Evolutionary conservation across 2,113 vertebrate genomes (phyloP).

Genomic region (Onychostoma macrolepis): DNA sequence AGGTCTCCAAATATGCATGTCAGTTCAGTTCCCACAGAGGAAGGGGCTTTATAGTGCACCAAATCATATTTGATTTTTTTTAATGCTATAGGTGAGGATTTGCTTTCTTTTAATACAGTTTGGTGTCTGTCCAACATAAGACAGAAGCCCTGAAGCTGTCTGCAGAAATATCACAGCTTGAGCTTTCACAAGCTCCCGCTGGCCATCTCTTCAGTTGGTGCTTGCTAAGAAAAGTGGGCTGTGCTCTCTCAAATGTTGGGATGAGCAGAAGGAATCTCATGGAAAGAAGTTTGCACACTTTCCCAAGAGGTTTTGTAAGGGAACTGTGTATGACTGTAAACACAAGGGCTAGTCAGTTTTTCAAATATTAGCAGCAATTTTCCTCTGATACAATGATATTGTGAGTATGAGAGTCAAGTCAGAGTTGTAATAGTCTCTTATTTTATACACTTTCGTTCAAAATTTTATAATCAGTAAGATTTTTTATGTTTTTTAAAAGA

Average conservation of each 20-base stretch:
- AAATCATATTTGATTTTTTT: constrained; percentile 20
- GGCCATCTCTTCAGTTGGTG: neutral
- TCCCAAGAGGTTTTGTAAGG: neutral
- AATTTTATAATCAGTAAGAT: too few relatives aligned
- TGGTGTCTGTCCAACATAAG: constrained; percentile 38
- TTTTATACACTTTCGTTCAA: neutral
- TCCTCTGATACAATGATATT: neutral
- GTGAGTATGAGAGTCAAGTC: neutral
- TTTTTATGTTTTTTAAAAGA: too few relatives aligned
- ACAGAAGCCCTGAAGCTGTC: constrained; percentile 2
- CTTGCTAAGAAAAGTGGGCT: neutral
- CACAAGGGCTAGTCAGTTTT: neutral
- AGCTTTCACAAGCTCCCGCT: neutral
- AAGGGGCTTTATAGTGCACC: constrained; percentile 9
- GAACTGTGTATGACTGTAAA: neutral
- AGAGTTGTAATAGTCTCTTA: neutral
- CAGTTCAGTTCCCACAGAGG: neutral
- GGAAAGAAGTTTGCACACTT: neutral
- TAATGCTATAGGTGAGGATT: constrained; percentile 39
- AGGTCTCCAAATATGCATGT: neutral
- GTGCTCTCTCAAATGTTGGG: neutral
- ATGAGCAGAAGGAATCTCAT: neutral
- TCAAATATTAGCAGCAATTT: neutral
- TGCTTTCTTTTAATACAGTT: neutral
- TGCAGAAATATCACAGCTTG: neutral